These are phyloP conservation scores for Leptosomus discolor DNA, from an alignment of 2,113 vertebrate species.

Conservation along the genomic window DNA sequence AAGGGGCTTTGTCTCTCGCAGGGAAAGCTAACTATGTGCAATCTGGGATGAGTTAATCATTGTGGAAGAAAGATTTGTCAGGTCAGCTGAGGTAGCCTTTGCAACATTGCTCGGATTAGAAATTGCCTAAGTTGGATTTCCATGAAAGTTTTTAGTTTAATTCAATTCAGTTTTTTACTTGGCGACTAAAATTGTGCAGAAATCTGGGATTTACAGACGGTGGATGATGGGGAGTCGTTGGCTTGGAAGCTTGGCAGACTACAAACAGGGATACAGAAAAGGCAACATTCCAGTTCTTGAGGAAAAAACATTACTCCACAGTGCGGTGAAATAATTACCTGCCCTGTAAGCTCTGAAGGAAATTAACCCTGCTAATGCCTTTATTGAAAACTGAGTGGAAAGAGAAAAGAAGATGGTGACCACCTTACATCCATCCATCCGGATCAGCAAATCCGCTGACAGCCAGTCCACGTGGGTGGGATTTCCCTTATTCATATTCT, in stretches of 20 bases:
- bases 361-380: neutral
- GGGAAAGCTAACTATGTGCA: neutral
- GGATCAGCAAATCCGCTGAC: neutral
- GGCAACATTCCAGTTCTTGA: neutral
- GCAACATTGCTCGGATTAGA: neutral
- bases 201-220: neutral
- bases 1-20: neutral
- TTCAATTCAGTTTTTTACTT: neutral
- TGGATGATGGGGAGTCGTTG: neutral
- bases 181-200: neutral
- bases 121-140: neutral
- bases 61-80: neutral
- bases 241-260: neutral
- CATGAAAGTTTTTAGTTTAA: neutral
- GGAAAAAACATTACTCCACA: neutral
- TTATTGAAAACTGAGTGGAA: neutral
- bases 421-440: neutral
- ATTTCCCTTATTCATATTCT: neutral
- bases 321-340: neutral
- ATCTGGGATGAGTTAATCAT: neutral
- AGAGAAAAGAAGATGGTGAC: neutral
- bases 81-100: neutral
- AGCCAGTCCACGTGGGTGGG: fast-evolving
- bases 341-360: neutral
- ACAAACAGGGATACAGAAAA: neutral